Base-by-base conservation (phyloP, 2,113 vertebrate species). In the Podarcis cretensis region DNA sequence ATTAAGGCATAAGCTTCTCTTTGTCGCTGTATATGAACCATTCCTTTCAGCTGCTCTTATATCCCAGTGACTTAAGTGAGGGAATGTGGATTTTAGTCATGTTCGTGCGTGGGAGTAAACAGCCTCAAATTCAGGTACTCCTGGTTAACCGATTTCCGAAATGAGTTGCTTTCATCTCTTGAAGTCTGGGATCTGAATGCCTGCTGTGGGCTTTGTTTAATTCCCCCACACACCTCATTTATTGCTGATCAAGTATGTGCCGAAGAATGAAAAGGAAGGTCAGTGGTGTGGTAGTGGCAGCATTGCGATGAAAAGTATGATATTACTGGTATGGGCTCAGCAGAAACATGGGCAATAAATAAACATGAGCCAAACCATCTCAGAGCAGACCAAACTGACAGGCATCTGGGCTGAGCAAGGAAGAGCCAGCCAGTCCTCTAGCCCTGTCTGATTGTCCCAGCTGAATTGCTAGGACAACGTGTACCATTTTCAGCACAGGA, bases 321-420 rank as follows among this genome's bases (percentile, higher is more conserved):
- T 68, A 81, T 66, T 76, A 54, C 40, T 57, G 32, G 35, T 30
- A 85, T 21, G 23, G 32, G 32, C 13, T 69, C 30, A 69, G 40
- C 68, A 78, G 83, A 83, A 77, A 68, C 81, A 74, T 2, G 8
- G 4, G 6, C 10, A 68, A 76, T 48, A 86, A 81, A 85, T 27
- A 89, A 85, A 89, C 83, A 43, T 63, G 82, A 86, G 79, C 57
- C 6, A n/a, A n/a, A 82, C 71, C 14, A 48, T 73, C 75, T 89
- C 65, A 18, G 37, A 89, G 6, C 23, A 75, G 71, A 37, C 37
- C 30, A 35, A 65, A 81, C 65, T 57, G 18, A 32, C 84, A 75
- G 73, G 32, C 48, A 40, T 20, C 65, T 57, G 80, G 40, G 68
- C 1, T 54, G 75, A 77, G 7, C 80, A 54, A 43, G 63, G 65